Evolutionary conservation across 2,888 invertebrate species (phyloP), one percentile per base, ranked within the genome.

Genomic region (Ochropleura leucogaster): DNA sequence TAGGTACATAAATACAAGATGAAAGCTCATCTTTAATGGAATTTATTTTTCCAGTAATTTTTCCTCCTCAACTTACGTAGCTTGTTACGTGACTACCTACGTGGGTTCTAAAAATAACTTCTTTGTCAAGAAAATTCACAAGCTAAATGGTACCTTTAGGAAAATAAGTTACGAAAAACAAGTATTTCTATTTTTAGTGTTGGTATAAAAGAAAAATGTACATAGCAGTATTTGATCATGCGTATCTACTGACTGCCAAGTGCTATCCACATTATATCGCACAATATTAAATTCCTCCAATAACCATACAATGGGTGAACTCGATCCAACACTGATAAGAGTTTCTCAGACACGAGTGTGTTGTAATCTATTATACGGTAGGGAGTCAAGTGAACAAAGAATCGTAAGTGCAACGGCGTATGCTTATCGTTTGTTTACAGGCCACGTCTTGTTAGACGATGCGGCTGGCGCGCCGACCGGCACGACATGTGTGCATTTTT

Each of bases 401-500:
- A 85, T 86, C 84, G 84, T 87, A 89, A 90, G 86, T 90, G 88
- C 88, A 90, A 84, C 83, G 85, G 85, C 77, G 86, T 82, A 74
- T 87, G 88, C 90, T 93, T 94, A 93, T 93, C 92, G 88, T 93
- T 93, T 94, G 92, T 94, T 94, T 93, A 93, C 93, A 89, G 89
- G 85, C 89, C 89, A 90, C 87, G 89, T 90, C 87, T 90, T 85
- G 89, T 89, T 90, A 90, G 89, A 85, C 90, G 91, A 91, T 87
- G 88, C 90, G 89, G 84, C 90, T 90, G 87, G 90, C 89, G 87
- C 90, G 89, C 88, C 90, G 90, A 93, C 90, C 88, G 88, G 85
- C 91, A 92, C 90, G 92, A 94, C 95, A 95, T 95, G 96, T 96
- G 96, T 95, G 94, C 95, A 96, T 96, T 96, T 96, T 96, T 96